Base-by-base conservation (phyloP, 1,140 invertebrate genomes). In the Plodia interpunctella region DNA sequence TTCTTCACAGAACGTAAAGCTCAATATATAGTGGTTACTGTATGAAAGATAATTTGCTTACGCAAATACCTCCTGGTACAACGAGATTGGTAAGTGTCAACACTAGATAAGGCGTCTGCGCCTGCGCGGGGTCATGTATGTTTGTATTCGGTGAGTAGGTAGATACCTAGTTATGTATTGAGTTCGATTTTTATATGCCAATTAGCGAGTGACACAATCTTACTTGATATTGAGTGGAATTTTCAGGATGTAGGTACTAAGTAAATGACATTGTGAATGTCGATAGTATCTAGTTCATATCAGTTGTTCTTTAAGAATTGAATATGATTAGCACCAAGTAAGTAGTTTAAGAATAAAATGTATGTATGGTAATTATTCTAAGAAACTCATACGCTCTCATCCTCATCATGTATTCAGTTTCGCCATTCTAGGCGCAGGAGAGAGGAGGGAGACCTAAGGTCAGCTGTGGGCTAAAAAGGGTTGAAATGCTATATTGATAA, bases 11-110 rank as follows among this genome's bases (percentile, higher is more conserved):
- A 53, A 5, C 19, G 51, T 35, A 55, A 18, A 56, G 72, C 19
- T 78, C 78, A 55, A 61, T 0, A 54, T 69, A 66, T 1, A 53
- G 2, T 80, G 76, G 83, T 68, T 11, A 15, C 15, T 56, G 74
- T 75, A 76, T 63, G 63, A n/a, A 55, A 1, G 66, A 66, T 74
- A 68, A 63, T 63, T 60, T 65, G 74, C 82, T 86, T 88, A 86
- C 85, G 85, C 82, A 88, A 86, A 88, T 85, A 78, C 72, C 77
- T 81, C 76, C 77, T 71, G 72, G 32, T 65, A 73, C 44, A 73
- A 21, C 54, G 49, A 77, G 78, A 84, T 83, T 79, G 75, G 74
- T 74, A 74, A 84, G 71, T 84, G 83, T 87, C 81, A 87, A 83
- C 74, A 81, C 21, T 32, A 63, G 83, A 86, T 86, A 84, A 75